A percentile compares a stretch with the other conserved stretches of the same genome.
These are phyloP conservation scores for Argyrosomus regius DNA, from an alignment of 2,797 vertebrate species.

Conservation along the genomic window DNA sequence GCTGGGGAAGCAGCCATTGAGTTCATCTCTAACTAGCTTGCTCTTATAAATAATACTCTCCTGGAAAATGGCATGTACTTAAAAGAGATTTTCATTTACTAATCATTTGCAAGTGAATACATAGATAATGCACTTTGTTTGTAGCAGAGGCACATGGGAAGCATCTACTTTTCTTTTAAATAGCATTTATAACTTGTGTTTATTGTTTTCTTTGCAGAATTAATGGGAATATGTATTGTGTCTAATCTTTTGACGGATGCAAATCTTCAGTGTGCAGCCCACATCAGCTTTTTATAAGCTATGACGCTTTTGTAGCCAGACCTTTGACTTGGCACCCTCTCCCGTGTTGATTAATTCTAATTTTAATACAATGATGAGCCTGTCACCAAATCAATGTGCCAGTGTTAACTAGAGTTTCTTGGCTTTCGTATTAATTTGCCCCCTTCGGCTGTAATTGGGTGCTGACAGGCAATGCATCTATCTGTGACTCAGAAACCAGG, in stretches of 20 bases:
- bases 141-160: background rate
- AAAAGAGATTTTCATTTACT: conserved; percentile 46
- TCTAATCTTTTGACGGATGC: conserved; percentile 41
- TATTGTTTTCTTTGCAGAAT: conserved; percentile 36
- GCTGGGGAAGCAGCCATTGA: conserved; percentile 26
- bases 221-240: conserved; percentile 44
- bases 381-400: conserved; percentile 77
- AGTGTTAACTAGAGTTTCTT: conserved; percentile 83
- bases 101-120: conserved; percentile 40
- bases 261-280: conserved; percentile 49
- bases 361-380: conserved; percentile 78
- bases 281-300: conserved; percentile 33
- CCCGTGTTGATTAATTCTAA: conserved; percentile 81
- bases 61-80: conserved; percentile 29
- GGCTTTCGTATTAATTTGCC: conserved; percentile 72
- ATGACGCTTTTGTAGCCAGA: conserved; percentile 39
- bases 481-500: conserved; percentile 39
- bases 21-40: conserved; percentile 31
- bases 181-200: conserved; percentile 31
- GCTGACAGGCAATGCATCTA: conserved; percentile 65
- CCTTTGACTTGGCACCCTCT: conserved; percentile 65
- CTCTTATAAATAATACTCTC: conserved; percentile 17
- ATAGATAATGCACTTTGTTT: conserved; percentile 36
- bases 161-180: conserved; percentile 25
- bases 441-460: conserved; percentile 72